A percentile compares a stretch with the other conserved stretches of the same genome.
These are phyloP conservation scores for Idaea straminata DNA, from an alignment of 2,888 invertebrate species.

Conservation along the genomic window DNA sequence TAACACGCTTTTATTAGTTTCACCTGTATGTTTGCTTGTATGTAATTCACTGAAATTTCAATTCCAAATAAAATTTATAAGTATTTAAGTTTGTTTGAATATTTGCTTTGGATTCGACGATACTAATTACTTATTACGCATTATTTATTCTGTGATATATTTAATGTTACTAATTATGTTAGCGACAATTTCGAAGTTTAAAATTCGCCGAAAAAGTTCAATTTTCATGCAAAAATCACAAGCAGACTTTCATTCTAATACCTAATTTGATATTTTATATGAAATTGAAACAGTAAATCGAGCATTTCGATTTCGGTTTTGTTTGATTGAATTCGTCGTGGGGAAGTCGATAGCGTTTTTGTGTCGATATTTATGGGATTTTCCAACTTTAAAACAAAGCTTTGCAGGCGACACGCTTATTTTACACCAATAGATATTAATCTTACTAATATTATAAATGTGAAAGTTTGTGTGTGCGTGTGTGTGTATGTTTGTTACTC, in stretches of 20 bases:
- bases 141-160: neutral
- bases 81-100: too few relatives aligned
- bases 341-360: neutral
- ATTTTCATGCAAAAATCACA: neutral
- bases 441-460: too few relatives aligned
- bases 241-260: neutral
- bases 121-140: too few relatives aligned
- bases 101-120: too few relatives aligned
- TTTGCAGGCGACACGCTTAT: neutral
- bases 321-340: neutral
- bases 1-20: too few relatives aligned
- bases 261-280: neutral
- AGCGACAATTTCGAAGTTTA: constrained; percentile 18
- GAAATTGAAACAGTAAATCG: neutral
- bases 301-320: neutral
- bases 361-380: neutral
- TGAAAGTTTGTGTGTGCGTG: too few relatives aligned
- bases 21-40: too few relatives aligned
- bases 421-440: neutral
- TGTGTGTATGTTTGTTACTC: too few relatives aligned
- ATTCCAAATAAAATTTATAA: too few relatives aligned
- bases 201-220: neutral
- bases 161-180: neutral
- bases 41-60: too few relatives aligned
- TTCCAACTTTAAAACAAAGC: neutral